Evolutionary conservation across 2,888 invertebrate species (phyloP).

Genomic region (Argyra leucocephala): DNA sequence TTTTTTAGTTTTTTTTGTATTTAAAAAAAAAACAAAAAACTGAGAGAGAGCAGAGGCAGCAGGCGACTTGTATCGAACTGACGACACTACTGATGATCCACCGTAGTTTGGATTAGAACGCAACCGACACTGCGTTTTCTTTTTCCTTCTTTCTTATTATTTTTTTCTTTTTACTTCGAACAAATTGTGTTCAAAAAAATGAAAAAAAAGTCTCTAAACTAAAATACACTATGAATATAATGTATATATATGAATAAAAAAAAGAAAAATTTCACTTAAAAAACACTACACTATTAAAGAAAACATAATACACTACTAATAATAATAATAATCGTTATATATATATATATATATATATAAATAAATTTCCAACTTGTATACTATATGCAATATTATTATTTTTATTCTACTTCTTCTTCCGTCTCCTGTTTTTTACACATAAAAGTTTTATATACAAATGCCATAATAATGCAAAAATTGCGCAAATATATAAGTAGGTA

Average conservation of each 20-base stretch:
- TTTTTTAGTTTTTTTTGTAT: conserved; percentile 15
- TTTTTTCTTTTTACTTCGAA: neutral
- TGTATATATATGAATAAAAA: neutral
- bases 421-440: neutral
- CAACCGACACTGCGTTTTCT: conserved; percentile 23
- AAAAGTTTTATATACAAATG: conserved; percentile 1
- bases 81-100: conserved; percentile 31
- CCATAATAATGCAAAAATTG: conserved; percentile 6
- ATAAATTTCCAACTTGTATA: neutral
- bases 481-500: neutral
- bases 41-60: conserved; percentile 28
- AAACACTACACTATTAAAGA: neutral
- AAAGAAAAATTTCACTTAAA: neutral
- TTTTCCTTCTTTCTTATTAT: conserved; percentile 14
- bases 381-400: neutral
- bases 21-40: conserved; percentile 25
- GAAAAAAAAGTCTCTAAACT: neutral
- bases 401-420: neutral
- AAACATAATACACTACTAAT: neutral
- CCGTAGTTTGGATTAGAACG: conserved; percentile 22
- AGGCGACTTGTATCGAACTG: conserved; percentile 33
- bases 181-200: neutral
- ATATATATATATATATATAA: neutral
- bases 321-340: neutral
- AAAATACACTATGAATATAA: neutral